Conservation (phyloP, 1,140 invertebrate genomes). For the Trachymyrmex cornetzi region DNA sequence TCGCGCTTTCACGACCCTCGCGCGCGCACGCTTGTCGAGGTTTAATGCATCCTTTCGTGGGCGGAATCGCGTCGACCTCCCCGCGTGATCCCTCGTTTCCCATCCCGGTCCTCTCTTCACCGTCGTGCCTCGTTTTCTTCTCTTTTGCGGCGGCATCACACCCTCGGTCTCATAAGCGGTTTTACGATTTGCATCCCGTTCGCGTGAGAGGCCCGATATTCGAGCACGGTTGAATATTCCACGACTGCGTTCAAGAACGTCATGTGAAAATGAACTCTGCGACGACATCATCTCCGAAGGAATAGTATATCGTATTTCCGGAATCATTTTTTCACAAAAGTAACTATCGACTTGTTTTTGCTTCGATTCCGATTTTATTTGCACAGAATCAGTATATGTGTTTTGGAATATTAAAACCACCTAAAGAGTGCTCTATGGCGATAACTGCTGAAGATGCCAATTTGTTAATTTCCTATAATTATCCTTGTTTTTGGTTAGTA, state of each 20-base stretch:
- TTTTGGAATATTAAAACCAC: background rate
- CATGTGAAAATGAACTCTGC: constrained; percentile 14
- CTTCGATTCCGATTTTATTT: background rate
- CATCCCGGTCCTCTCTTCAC: too few relatives aligned
- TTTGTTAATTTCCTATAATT: too few relatives aligned
- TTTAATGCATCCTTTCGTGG: constrained; percentile 82
- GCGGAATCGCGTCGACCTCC: constrained; percentile 72
- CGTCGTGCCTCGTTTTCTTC: constrained; percentile 19
- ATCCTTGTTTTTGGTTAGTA: too few relatives aligned
- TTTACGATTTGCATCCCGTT: constrained; percentile 67
- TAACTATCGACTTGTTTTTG: background rate
- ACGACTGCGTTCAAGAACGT: background rate
- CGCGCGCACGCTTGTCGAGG: constrained; percentile 46
- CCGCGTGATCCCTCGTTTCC: background rate
- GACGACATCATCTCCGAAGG: background rate
- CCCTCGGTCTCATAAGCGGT: constrained; percentile 65
- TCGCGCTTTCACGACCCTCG: constrained; percentile 52
- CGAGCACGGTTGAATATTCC: constrained; percentile 46
- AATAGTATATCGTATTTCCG: background rate
- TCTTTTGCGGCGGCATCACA: constrained; percentile 26
- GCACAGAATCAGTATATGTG: background rate
- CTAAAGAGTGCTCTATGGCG: too few relatives aligned
- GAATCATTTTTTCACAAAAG: background rate
- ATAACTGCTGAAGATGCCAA: too few relatives aligned
- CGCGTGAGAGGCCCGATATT: constrained; percentile 37